Base-by-base conservation (phyloP, 2,888 invertebrate species). In the Spodoptera littoralis region DNA sequence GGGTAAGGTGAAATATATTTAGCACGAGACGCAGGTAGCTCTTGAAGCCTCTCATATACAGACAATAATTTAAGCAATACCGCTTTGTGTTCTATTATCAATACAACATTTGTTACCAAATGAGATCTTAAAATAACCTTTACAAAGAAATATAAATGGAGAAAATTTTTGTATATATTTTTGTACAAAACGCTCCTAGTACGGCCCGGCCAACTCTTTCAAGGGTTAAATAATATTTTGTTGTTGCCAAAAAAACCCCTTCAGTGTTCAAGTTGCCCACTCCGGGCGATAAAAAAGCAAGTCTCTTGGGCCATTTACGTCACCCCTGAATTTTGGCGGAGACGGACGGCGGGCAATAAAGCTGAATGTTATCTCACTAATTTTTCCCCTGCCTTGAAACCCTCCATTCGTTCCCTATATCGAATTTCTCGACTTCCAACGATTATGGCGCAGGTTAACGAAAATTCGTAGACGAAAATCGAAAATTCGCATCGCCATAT, bases 331-430 rank as follows among this genome's bases (percentile, higher is more conserved):
- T 88, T 90, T 85, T 77, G 76, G 75, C 80, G 81, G 70, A 86
- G 88, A 90, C 81, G 84, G 80, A 88, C 88, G 85, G 80, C 80
- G 43, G 63, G 87, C 83, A 88, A 90, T 90, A 91, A 90, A 89
- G 86, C 82, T 87, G 85, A 88, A 90, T 89, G 89, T 88, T 90
- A 90, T 91, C 89, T 88, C 77, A 80, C 89, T 88, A 91, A 90
- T 91, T 91, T 90, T 90, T 84, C 81, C 75, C 74, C 78, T 77
- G 69, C 80, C 79, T 79, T 79, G 77, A 79, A 83, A 83, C 79
- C 82, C 77, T 52, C 66, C 65, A 64, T 73, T 76, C 74, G 67
- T 79, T 77, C 74, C 71, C 79, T 75, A 79, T 79, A 78, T 71
- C 73, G 78, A 83, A 82, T 83, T 81, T 83, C 79, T 67, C 73